phyloP scores from a whole-genome alignment of 1,140 invertebrate genomes.

The Druon quercuslanigerum region DNA sequence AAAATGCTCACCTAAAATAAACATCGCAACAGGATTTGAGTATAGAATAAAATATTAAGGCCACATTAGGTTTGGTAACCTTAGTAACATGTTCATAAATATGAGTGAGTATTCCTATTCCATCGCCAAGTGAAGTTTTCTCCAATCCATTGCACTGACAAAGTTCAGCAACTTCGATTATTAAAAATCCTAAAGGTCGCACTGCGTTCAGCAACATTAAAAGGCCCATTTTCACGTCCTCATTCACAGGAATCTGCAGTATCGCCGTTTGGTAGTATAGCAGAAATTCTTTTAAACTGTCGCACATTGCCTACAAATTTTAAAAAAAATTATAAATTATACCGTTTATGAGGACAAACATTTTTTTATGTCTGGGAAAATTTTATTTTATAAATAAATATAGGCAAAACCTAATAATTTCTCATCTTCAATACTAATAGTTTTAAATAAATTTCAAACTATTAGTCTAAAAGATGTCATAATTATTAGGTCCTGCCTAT shows the following conservation, averaged over 20 bases:
- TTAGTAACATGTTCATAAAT: slow-evolving; percentile 78
- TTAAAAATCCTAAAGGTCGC: slow-evolving; percentile 74
- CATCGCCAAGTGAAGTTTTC: slow-evolving; percentile 67
- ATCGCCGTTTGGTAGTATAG: slow-evolving; percentile 76
- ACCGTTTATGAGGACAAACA: too few species aligned
- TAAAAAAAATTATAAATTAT: slow-evolving; percentile 22
- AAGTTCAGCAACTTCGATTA: slow-evolving; percentile 77
- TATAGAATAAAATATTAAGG: slow-evolving; percentile 76
- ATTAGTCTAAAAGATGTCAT: too few species aligned
- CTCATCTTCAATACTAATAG: too few species aligned
- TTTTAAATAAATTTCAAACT: too few species aligned
- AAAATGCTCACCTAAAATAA: slow-evolving; percentile 77
- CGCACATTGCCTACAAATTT: slow-evolving; percentile 75
- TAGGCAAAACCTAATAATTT: too few species aligned
- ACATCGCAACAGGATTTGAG: slow-evolving; percentile 78
- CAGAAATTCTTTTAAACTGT: slow-evolving; percentile 76
- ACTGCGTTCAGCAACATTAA: slow-evolving; percentile 74
- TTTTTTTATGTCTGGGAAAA: too few species aligned
- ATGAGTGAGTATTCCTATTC: slow-evolving; percentile 77
- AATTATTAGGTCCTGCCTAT: too few species aligned
- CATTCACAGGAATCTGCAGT: slow-evolving; percentile 71
- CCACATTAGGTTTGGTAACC: slow-evolving; percentile 75
- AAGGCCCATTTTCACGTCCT: slow-evolving; percentile 70
- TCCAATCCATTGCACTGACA: slow-evolving; percentile 73
- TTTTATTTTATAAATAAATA: too few species aligned